A percentile compares a stretch with the other conserved stretches of the same genome.
phyloP scores from a whole-genome alignment of 2,113 vertebrate species.

The Hippocampus mohnikei region DNA sequence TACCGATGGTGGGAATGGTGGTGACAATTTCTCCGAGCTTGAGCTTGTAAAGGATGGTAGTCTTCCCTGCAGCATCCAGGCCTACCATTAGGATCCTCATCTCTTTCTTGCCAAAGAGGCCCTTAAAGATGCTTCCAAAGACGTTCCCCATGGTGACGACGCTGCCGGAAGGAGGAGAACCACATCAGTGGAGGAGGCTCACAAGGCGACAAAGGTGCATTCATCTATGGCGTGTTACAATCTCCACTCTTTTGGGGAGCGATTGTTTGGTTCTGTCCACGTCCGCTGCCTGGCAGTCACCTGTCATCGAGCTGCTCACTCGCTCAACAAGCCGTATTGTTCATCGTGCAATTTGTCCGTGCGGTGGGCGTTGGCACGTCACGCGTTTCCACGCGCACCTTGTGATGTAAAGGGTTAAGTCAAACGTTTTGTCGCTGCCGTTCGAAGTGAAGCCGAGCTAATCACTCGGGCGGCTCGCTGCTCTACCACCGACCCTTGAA shows the following conservation, averaged over 20 bases:
- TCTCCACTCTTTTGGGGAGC: too few relatives aligned
- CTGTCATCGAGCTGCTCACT: too few relatives aligned
- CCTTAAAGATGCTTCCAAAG: slow-evolving; percentile 76
- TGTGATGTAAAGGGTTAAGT: too few relatives aligned
- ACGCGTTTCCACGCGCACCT: too few relatives aligned
- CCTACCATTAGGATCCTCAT: slow-evolving; percentile 89
- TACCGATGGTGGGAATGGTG: slow-evolving; percentile 84
- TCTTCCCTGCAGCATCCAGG: slow-evolving; percentile 84
- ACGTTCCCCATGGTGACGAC: slow-evolving; percentile 79
- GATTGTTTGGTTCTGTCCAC: too few relatives aligned
- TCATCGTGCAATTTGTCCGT: too few relatives aligned
- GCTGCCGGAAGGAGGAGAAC: slow-evolving; percentile 27
- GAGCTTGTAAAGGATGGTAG: slow-evolving; percentile 85
- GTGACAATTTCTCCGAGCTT: slow-evolving; percentile 86
- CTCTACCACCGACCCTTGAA: neutral
- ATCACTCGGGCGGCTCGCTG: neutral
- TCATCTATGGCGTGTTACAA: too few relatives aligned
- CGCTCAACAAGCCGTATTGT: too few relatives aligned
- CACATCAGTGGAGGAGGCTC: neutral
- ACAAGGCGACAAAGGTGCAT: neutral
- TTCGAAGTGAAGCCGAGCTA: too few relatives aligned
- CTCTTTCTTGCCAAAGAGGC: slow-evolving; percentile 82
- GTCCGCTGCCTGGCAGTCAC: too few relatives aligned
- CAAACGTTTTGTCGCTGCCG: neutral
- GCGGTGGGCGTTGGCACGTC: too few relatives aligned